These are phyloP conservation scores for Junonia oenone DNA, from an alignment of 2,888 invertebrate species.

Conservation along the genomic window DNA sequence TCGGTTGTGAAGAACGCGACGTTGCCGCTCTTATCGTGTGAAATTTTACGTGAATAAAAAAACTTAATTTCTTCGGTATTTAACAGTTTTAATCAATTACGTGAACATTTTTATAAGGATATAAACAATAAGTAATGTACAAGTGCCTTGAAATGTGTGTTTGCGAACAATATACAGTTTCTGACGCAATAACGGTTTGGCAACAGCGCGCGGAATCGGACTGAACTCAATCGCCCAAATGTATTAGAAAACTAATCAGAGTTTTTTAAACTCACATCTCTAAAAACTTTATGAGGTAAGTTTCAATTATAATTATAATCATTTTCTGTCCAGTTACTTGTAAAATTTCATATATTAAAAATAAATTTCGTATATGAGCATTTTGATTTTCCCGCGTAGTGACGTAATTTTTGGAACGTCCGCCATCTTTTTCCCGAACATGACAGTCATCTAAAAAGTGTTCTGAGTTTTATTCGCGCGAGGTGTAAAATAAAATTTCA, in stretches of 20 bases:
- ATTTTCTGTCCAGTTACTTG: constrained; percentile 7
- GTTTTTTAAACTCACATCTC: constrained; percentile 43
- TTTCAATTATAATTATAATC: constrained; percentile 11
- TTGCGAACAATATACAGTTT: constrained; percentile 62
- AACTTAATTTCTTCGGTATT: constrained; percentile 14
- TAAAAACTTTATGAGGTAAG: constrained; percentile 63
- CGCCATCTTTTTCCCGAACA: constrained; percentile 48
- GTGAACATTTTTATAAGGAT: constrained; percentile 30
- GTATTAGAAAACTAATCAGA: constrained; percentile 53
- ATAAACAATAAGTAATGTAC: constrained; percentile 52
- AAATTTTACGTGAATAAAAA: constrained; percentile 31
- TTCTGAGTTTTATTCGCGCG: constrained; percentile 49
- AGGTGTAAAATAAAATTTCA: constrained; percentile 53
- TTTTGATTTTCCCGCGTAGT: constrained; percentile 66
- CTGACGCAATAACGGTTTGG: constrained; percentile 76
- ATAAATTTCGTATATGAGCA: constrained; percentile 42
- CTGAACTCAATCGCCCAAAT: constrained; percentile 54
- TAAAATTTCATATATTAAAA: constrained; percentile 18
- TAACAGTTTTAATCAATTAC: background rate
- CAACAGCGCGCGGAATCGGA: constrained; percentile 68
- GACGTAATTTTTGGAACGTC: constrained; percentile 57
- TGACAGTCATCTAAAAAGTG: constrained; percentile 65
- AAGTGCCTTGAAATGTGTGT: constrained; percentile 66
- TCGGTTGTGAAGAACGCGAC: constrained; percentile 49
- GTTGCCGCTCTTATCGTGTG: constrained; percentile 58